phyloP scores from a whole-genome alignment of 2,888 invertebrate species.

The Pandemis cinnamomeana region DNA sequence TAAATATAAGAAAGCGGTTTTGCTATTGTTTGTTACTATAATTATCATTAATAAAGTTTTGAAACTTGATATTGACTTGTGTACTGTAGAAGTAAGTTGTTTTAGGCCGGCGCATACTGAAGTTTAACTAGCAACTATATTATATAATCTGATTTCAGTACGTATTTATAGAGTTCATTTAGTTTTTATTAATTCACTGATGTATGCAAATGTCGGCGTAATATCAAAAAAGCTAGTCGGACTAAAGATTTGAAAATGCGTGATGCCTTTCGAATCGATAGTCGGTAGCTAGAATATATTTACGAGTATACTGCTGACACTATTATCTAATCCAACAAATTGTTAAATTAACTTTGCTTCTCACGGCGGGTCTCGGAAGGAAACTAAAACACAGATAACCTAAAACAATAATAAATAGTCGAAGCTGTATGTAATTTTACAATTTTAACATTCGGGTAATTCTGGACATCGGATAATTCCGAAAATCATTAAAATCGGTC shows the following conservation, averaged over 20 bases:
- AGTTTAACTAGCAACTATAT: neutral
- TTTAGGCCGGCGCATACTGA: constrained; percentile 6
- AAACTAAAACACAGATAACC: neutral
- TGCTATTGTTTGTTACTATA: constrained; percentile 55
- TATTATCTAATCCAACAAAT: neutral
- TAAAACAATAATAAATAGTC: neutral
- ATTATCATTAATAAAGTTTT: constrained; percentile 60
- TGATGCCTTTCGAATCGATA: neutral
- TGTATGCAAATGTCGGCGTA: constrained; percentile 30
- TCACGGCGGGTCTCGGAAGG: constrained; percentile 3
- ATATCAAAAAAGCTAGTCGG: neutral
- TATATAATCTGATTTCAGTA: too few relatives aligned
- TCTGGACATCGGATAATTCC: too few relatives aligned
- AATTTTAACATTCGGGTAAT: too few relatives aligned
- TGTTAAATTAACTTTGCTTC: constrained; percentile 19
- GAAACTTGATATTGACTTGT: constrained; percentile 50
- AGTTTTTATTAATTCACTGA: neutral
- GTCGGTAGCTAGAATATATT: neutral
- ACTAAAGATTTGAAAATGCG: constrained; percentile 2
- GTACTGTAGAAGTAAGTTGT: constrained; percentile 42
- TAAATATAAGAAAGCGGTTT: constrained; percentile 51
- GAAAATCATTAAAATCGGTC: too few relatives aligned
- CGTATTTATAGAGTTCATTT: too few relatives aligned
- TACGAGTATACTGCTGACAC: neutral
- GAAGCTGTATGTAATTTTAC: neutral